Base-by-base conservation (phyloP, 2,797 vertebrate species). In the Clamator glandarius region DNA sequence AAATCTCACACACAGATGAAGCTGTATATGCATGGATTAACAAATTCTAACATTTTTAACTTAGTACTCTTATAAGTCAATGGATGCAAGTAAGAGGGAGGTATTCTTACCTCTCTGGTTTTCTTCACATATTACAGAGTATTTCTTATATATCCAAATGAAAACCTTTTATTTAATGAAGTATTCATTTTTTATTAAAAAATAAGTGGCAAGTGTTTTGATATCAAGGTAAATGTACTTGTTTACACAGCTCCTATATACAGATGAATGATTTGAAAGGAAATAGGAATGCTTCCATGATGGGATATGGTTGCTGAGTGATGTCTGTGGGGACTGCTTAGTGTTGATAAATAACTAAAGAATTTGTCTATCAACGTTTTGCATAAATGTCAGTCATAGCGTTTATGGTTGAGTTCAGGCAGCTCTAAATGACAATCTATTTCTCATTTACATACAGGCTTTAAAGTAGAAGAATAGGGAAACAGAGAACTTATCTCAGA, bases 281-380 rank as follows among this genome's bases (percentile, higher is more conserved):
- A 95, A 80, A 93, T 89, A 68, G 70, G 73, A 95, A 90, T 75
- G 44, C 74, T 84, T 92, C 62, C 59, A 58, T 91, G 85, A 96
- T 64, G 58, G 91, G 51, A 91, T 94, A 89, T 59, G 44, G 82
- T 33, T 96, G 85, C 68, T 88, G 87, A 97, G 91, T 93, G 95
- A 96, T 81, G 80, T 88, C 87, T 92, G 83, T 70, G 50, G 94
- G 75, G 89, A 95, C 93, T 91, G 54, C 61, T 92, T 72, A 64
- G 51, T 84, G 70, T 87, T 96, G 89, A 96, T 96, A 95, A 97
- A 96, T 83, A 96, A 92, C 73, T 81, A 87, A 76, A 33, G 95
- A 96, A 95, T 95, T 96, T 91, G 92, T 84, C 92, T 96, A 87
- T 55, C 94, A 94, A 78, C 66, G 87, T 76, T 93, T 93, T 97